Evolutionary conservation across 2,797 vertebrate genomes (phyloP).

Genomic region (Philypnodon macrostomus): DNA sequence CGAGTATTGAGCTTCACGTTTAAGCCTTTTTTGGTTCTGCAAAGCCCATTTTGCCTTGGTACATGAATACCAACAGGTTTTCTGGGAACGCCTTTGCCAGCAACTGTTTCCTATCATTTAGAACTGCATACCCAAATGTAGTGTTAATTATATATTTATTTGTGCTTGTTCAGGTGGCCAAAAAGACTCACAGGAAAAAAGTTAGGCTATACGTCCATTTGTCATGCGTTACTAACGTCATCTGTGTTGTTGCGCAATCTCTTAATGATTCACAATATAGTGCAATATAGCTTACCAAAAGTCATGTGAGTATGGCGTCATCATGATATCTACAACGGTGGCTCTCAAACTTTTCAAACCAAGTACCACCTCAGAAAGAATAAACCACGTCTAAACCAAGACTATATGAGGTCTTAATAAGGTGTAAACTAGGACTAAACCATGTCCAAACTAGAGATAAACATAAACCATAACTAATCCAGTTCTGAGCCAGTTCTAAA

Average conservation of each 20-base stretch:
- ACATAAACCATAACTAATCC: too few relatives aligned
- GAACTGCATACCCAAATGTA: not conserved
- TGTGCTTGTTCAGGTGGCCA: not conserved
- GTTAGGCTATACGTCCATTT: not conserved
- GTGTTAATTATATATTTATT: not conserved
- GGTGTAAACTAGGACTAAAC: too few relatives aligned
- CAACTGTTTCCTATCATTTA: slow-evolving; percentile 2
- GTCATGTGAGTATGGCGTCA: not conserved
- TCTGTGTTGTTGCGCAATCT: slow-evolving; percentile 13
- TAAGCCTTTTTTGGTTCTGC: too few relatives aligned
- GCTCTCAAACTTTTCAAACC: too few relatives aligned
- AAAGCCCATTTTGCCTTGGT: not conserved
- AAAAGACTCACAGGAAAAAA: not conserved
- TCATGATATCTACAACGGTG: too few relatives aligned
- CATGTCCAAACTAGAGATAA: too few relatives aligned
- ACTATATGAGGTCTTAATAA: too few relatives aligned
- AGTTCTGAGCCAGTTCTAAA: too few relatives aligned
- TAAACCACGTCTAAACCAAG: too few relatives aligned
- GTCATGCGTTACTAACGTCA: too few relatives aligned
- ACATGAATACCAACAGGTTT: slow-evolving; percentile 31
- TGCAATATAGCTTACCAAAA: too few relatives aligned
- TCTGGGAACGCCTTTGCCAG: slow-evolving; percentile 32
- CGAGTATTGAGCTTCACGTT: slow-evolving; percentile 1
- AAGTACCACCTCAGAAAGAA: too few relatives aligned
- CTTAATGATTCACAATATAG: slow-evolving; percentile 1